phyloP scores from a whole-genome alignment of 1,140 invertebrate genomes.

The Pemphigus obesinymphae region DNA sequence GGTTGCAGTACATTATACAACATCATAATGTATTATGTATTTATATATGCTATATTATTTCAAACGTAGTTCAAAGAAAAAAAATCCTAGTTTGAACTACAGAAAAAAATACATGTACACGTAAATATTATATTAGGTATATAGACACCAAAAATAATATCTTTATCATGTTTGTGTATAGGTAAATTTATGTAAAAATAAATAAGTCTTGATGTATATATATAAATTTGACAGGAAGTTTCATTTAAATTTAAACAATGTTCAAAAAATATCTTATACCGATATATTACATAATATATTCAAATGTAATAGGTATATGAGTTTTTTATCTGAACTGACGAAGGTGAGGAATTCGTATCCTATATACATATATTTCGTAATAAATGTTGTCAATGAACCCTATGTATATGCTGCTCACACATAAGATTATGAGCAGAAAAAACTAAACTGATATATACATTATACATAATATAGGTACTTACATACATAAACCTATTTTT shows the following conservation, averaged over 20 bases:
- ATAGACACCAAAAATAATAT: background rate
- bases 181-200: background rate
- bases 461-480: background rate
- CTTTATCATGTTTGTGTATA: background rate
- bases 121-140: background rate
- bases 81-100: background rate
- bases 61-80: too few species aligned
- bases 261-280: background rate
- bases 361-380: background rate
- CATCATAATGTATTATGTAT: too few species aligned
- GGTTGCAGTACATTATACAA: background rate
- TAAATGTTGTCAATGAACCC: conserved; percentile 22
- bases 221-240: background rate
- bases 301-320: background rate
- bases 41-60: too few species aligned
- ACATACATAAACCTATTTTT: too few species aligned
- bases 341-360: background rate
- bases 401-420: background rate
- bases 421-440: background rate
- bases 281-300: conserved; percentile 19
- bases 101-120: background rate
- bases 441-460: background rate
- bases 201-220: background rate
- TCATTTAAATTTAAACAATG: background rate
- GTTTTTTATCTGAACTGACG: background rate